Conservation (phyloP, 2,797 vertebrate genomes). For the Chiroxiphia lanceolata region DNA sequence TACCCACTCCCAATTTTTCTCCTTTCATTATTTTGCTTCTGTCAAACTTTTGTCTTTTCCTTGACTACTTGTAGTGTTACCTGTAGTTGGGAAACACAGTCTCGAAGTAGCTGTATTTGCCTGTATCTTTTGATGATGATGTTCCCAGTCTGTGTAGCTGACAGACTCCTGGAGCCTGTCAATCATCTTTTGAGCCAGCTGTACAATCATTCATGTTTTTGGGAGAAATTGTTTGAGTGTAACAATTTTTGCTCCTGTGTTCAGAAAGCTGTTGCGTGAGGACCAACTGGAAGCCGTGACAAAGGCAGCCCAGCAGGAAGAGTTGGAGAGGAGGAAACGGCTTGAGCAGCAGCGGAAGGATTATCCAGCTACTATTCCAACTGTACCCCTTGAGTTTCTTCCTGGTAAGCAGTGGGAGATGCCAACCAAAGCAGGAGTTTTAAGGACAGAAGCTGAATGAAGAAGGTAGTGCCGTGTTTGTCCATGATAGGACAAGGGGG, state of each 20-base stretch:
- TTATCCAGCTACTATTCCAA: conserved; percentile 81
- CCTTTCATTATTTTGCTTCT: not conserved
- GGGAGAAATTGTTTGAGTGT: not conserved
- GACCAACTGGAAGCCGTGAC: conserved; percentile 97
- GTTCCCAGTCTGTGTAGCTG: not conserved
- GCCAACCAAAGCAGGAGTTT: not conserved
- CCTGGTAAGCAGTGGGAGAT: conserved; percentile 78
- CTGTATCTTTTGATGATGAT: not conserved
- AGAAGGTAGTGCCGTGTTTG: not conserved
- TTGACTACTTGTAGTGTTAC: not conserved
- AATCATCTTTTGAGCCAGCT: not conserved
- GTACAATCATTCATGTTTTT: not conserved
- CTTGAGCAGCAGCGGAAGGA: conserved; percentile 97
- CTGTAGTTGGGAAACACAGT: not conserved
- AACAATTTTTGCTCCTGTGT: conserved; percentile 4
- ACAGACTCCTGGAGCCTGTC: not conserved
- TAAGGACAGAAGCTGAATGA: not conserved
- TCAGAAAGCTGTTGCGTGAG: conserved; percentile 94
- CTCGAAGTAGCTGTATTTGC: not conserved
- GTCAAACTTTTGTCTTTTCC: not conserved
- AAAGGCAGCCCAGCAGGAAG: conserved; percentile 97
- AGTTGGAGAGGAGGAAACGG: conserved; percentile 92
- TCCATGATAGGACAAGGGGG: not conserved
- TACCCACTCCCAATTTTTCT: not conserved
- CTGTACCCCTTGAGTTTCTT: conserved; percentile 82